Conservation (phyloP, 2,888 invertebrate species). For the Mimas tiliae region DNA sequence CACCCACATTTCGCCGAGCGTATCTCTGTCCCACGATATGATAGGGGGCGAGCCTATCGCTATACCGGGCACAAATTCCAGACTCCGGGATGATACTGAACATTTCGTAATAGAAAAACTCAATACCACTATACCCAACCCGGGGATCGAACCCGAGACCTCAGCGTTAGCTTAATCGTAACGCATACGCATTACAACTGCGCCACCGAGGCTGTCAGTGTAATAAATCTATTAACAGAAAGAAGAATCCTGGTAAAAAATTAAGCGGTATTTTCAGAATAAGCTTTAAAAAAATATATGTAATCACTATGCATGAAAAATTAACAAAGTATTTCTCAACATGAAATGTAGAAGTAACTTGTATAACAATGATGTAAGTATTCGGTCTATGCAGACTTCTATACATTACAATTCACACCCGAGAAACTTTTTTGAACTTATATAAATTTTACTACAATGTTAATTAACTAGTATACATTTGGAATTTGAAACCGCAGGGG, state of each 20-base stretch:
- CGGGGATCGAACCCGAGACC: too few species aligned
- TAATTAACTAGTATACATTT: not conserved
- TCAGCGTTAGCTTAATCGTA: too few species aligned
- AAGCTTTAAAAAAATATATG: not conserved
- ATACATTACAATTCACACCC: not conserved
- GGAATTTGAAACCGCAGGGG: conserved; percentile 9
- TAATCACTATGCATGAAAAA: not conserved
- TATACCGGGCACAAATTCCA: too few species aligned
- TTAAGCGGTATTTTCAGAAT: not conserved
- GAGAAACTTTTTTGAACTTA: not conserved
- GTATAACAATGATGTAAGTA: conserved; percentile 4
- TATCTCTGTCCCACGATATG: too few species aligned
- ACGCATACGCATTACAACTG: too few species aligned
- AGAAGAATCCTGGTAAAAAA: not conserved
- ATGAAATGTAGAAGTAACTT: not conserved
- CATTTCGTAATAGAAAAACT: too few species aligned
- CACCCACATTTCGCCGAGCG: too few species aligned
- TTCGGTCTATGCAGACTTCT: not conserved
- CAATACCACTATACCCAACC: too few species aligned
- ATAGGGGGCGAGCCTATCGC: too few species aligned
- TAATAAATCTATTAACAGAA: not conserved
- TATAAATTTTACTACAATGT: not conserved
- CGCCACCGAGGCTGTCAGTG: too few species aligned
- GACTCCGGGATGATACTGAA: too few species aligned
- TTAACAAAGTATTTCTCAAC: not conserved